Percentiles rank a stretch among this genome's conserved stretches.
These are phyloP conservation scores for Salminus brasiliensis DNA, from an alignment of 2,113 vertebrate genomes.

Conservation along the genomic window DNA sequence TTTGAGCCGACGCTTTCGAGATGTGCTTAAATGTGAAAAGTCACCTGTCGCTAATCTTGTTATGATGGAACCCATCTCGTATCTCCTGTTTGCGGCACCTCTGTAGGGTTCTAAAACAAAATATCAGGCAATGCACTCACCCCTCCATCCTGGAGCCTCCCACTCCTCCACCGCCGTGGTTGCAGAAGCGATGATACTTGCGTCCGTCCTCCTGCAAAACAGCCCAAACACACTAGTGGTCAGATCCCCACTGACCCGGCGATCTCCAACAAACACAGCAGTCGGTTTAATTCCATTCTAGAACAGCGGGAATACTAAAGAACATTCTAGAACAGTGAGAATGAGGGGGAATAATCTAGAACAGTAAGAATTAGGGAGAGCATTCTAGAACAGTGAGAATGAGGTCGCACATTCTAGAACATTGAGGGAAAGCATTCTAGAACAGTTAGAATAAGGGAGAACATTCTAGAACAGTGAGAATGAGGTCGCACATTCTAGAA, in stretches of 20 bases:
- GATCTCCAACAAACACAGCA: background rate
- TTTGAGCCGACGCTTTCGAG: background rate
- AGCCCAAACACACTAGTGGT: background rate
- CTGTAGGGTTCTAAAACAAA: background rate
- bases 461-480: too few species aligned
- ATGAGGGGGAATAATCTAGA: too few species aligned
- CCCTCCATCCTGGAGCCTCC: background rate
- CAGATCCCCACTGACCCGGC: background rate
- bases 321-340: too few species aligned
- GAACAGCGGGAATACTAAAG: too few species aligned
- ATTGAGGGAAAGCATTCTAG: too few species aligned
- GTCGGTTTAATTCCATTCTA: background rate
- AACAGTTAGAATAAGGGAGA: too few species aligned
- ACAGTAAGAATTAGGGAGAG: too few species aligned
- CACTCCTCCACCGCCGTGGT: conserved; percentile 55
- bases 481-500: too few species aligned
- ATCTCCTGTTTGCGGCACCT: background rate
- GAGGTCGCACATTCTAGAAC: too few species aligned
- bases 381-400: too few species aligned
- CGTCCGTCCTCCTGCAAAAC: conserved; percentile 70
- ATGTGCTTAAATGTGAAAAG: background rate
- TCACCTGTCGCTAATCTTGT: background rate
- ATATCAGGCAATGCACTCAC: background rate
- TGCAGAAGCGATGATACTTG: conserved; percentile 69
- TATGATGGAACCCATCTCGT: background rate